Base-by-base conservation (phyloP, 2,113 vertebrate genomes). In the Leucosticte australis region DNA sequence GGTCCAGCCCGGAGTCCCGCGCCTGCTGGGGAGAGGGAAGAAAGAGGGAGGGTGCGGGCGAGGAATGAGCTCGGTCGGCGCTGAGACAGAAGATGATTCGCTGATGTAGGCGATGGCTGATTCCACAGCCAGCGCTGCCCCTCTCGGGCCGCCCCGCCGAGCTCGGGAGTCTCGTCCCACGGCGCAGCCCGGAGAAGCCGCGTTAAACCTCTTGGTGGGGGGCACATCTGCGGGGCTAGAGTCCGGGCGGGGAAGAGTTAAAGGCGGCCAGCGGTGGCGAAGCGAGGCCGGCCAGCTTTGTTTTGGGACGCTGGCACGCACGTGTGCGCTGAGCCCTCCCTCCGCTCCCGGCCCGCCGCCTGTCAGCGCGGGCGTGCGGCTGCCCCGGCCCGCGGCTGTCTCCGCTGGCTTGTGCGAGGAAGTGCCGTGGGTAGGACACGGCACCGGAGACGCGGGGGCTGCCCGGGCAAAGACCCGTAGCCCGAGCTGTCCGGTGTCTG, bases 241-340 rank as follows among this genome's bases (percentile, higher is more conserved):
- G 44, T 22, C n/a, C 59, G 63, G 70, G 8, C n/a, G 26, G 75
- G 67, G 39, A 89, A 83, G 87, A 79, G 88, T 60, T 93, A 86
- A 84, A 50, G 35, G 89, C 70, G 44, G 60, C 5, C n/a, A 69
- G 89, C 62, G 62, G 84, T 52, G 73, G 53, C 42, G 74, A 6
- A 28, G 80, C 50, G 92, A n/a, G 84, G 75, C 75, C 69, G 80
- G 83, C 89, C 92, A 93, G 93, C 92, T 95, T 96, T 97, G 97
- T 97, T 97, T 97, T 97, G 95, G 94, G 93, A 93, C 94, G 83
- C 96, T 95, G 94, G 92, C 95, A 85, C 69, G 87, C 94, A 96
- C 91, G 92, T 96, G 94, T 65, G 64, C 39, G 80, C 91, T 91
- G 89, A 85, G 79, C 92, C 94, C 92, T 95, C 94, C 95, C 93